Conservation (phyloP, 2,797 vertebrate genomes). For the Malacoraja senta region DNA sequence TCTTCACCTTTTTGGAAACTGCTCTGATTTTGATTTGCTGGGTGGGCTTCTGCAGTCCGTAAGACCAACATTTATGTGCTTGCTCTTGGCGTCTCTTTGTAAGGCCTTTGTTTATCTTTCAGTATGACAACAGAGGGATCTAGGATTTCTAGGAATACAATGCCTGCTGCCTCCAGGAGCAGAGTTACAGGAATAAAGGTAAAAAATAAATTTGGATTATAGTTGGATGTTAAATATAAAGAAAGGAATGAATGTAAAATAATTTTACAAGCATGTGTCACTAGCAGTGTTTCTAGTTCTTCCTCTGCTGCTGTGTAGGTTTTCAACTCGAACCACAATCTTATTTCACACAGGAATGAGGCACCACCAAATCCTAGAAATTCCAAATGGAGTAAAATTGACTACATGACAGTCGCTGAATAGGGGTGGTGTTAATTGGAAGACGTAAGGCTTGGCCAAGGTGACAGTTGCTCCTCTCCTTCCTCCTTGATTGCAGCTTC, state of each 20-base stretch:
- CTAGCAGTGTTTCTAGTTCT: neutral
- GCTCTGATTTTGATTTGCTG: neutral
- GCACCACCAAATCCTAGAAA: neutral
- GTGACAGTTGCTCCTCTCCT: neutral
- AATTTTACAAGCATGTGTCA: too few relatives aligned
- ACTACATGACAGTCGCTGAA: neutral
- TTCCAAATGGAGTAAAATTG: neutral
- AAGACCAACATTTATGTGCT: neutral
- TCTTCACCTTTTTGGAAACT: neutral
- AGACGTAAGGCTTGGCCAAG: neutral
- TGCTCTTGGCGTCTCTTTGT: neutral
- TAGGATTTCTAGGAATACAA: neutral
- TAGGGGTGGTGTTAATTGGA: neutral
- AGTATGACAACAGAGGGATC: slow-evolving; percentile 19
- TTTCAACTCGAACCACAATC: neutral
- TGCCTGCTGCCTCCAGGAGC: neutral
- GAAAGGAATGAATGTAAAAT: neutral
- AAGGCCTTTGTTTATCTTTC: neutral
- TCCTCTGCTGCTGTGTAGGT: neutral
- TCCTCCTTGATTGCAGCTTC: neutral
- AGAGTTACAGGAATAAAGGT: slow-evolving; percentile 35
- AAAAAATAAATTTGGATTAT: neutral
- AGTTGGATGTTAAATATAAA: neutral
- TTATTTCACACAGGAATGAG: neutral
- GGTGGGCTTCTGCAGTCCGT: neutral